Conservation (phyloP, 2,113 vertebrate genomes). For the Crypturellus undulatus region DNA sequence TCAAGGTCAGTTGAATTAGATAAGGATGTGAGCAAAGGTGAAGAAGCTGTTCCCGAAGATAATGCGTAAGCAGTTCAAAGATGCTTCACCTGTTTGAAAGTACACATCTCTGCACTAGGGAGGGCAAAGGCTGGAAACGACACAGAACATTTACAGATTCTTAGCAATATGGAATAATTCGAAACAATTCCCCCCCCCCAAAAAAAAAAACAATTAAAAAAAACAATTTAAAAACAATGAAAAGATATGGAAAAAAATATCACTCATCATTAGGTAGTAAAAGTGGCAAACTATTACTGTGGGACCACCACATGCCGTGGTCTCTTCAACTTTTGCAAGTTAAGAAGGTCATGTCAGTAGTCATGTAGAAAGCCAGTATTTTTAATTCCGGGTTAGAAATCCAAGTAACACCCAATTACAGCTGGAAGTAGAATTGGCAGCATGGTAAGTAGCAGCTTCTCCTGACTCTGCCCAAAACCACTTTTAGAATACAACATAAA, state of each 20-base stretch:
- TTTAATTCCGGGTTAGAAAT: neutral
- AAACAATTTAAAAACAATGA: neutral
- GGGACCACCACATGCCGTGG: neutral
- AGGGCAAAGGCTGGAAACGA: neutral
- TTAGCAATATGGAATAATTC: neutral
- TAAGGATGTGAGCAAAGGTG: slow-evolving; percentile 46
- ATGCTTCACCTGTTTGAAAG: slow-evolving; percentile 40
- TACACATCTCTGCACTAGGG: neutral
- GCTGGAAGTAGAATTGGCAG: neutral
- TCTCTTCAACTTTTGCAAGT: neutral
- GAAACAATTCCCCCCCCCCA: too few relatives aligned
- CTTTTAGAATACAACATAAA: neutral
- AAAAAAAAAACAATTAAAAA: too few relatives aligned
- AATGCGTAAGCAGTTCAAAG: slow-evolving; percentile 34
- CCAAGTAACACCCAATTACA: neutral
- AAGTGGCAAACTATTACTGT: neutral
- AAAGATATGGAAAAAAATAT: neutral
- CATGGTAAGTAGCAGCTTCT: neutral
- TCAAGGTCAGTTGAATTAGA: slow-evolving; percentile 71
- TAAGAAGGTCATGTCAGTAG: neutral
- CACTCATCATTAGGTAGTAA: neutral
- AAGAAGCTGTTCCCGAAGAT: slow-evolving; percentile 49
- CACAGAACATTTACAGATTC: neutral
- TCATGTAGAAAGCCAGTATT: neutral
- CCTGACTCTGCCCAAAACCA: neutral